Evolutionary conservation across 1,140 invertebrate genomes (phyloP), one percentile per base, ranked within the genome.

Genomic region (Spodoptera litura): DNA sequence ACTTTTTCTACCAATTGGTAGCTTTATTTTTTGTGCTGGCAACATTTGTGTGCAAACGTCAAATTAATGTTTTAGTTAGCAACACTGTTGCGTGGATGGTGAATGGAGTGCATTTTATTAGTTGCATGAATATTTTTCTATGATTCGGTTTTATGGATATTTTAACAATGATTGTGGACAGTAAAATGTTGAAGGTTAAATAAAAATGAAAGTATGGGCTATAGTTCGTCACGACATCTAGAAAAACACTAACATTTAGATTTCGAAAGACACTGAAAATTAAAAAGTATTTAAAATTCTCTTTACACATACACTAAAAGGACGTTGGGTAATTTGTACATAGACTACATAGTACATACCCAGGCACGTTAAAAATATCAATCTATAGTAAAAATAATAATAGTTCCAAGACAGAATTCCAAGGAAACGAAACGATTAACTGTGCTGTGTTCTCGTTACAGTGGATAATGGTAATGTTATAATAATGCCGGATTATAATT

Each of bases 211-310:
- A 44, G 38, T 12, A 4, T 2, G 38, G 64, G 64, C 64, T 68
- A 49, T 68, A 68, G 64, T 68, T 68, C 64, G 12, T 68, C 64
- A 68, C 38, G 38, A 44, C 49, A 27, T 8, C 12, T 9, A 66
- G 44, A 49, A 64, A 64, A 64, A 64, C 13, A 31, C 64, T 68
- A 68, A 68, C 64, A 68, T 68, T 68, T 27, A 68, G 64, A 64
- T 20, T 27, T 68, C 53, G 4, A 68, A 68, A 68, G 61, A 64
- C 64, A 68, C 38, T 52, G 44, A 51, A 64, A 64, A 38, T 20
- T 68, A 25, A 12, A 27, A 20, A 9, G 20, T 25, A 13, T 49
- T 49, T 49, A 11, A 38, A 38, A 15, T 10, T 20, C n/a, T 49
- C 44, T 44, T 66, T 25, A 66, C 38, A 15, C 0, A 66, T 64